Conservation (phyloP, 2,797 vertebrate species). For the Sitta carolinensis region DNA sequence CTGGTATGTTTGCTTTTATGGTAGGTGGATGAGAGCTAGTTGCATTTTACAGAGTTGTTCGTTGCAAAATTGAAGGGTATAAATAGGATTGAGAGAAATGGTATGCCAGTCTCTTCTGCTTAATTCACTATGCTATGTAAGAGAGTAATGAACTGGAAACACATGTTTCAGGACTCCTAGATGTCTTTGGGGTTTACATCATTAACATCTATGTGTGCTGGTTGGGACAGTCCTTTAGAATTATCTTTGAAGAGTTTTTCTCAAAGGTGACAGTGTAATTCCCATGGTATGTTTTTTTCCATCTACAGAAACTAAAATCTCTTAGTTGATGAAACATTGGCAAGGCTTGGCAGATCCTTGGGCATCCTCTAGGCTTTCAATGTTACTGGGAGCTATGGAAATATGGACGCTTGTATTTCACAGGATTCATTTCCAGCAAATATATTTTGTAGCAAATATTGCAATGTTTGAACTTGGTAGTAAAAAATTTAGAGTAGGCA, state of each 20-base stretch:
- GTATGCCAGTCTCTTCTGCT: neutral
- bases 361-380: neutral
- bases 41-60: neutral
- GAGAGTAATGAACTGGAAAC: neutral
- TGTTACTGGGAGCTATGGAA: neutral
- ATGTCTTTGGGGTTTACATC: neutral
- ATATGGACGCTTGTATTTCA: neutral
- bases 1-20: neutral
- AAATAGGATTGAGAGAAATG: neutral
- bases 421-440: neutral
- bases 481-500: neutral
- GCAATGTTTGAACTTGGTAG: neutral
- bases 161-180: neutral
- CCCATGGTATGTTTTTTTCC: neutral
- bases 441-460: neutral
- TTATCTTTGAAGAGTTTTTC: neutral
- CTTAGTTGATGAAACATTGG: neutral
- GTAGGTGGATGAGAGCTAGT: neutral
- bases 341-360: neutral
- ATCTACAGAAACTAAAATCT: neutral
- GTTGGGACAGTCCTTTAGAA: neutral
- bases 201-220: neutral
- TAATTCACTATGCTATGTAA: neutral
- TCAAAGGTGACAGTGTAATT: neutral
- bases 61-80: neutral